phyloP scores from a whole-genome alignment of 2,113 vertebrate species.

The Alectura lathami region DNA sequence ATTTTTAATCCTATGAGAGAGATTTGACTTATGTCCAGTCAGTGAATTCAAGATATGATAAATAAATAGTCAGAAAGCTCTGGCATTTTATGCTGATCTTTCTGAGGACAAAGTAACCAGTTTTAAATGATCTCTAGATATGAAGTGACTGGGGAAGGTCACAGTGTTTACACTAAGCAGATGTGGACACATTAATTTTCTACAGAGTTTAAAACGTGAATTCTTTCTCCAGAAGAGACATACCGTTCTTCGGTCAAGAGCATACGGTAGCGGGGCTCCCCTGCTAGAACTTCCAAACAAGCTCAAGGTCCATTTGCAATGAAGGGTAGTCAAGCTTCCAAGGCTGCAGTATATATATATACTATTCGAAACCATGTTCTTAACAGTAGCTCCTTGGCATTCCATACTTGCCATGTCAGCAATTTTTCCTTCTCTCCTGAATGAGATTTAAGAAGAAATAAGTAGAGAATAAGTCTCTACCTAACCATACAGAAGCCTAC shows the following conservation, averaged over 20 bases:
- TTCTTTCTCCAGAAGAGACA: constrained; percentile 76
- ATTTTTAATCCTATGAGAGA: not conserved
- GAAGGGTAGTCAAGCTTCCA: too few species aligned
- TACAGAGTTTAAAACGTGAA: not conserved
- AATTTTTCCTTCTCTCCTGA: not conserved
- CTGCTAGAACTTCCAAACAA: constrained; percentile 99
- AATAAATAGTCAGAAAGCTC: not conserved
- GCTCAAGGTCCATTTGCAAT: constrained; percentile 98
- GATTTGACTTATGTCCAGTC: not conserved
- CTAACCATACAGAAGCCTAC: not conserved
- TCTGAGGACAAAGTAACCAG: not conserved
- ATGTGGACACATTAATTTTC: not conserved
- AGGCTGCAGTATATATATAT: too few species aligned
- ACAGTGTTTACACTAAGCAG: not conserved
- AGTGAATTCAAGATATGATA: not conserved
- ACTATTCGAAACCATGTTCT: not conserved
- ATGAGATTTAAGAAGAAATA: not conserved
- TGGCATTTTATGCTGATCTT: not conserved
- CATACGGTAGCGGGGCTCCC: constrained; percentile 98
- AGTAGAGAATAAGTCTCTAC: not conserved
- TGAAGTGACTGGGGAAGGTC: not conserved
- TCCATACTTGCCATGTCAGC: not conserved
- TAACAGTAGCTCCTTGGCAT: not conserved
- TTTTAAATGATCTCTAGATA: not conserved
- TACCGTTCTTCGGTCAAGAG: constrained; percentile 86